Conservation (phyloP, 2,888 invertebrate genomes). For the Acrobeloides nanus region DNA sequence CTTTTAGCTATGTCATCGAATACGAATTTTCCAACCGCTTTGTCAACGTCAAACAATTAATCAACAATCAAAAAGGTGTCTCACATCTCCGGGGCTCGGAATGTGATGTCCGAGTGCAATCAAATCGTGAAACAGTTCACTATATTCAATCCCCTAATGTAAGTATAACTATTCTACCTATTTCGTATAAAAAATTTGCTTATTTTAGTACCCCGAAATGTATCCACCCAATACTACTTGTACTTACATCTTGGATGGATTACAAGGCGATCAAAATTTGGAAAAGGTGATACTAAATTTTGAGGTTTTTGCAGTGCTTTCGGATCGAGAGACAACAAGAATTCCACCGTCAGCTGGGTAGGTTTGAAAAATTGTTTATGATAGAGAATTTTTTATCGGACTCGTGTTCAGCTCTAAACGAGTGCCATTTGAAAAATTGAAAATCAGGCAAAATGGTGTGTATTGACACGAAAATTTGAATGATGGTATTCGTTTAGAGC, state of each 20-base stretch:
- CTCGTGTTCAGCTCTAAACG: too few species aligned
- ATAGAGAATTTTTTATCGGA: too few species aligned
- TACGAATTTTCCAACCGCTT: conserved; percentile 97
- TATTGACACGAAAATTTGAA: too few species aligned
- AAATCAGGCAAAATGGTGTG: too few species aligned
- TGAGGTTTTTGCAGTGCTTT: conserved; percentile 36
- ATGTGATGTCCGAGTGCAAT: conserved; percentile 66
- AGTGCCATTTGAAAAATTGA: too few species aligned
- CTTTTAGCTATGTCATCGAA: conserved; percentile 64
- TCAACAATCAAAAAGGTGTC: conserved; percentile 32
- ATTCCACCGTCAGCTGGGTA: too few species aligned
- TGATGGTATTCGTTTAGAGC: too few species aligned
- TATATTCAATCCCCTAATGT: conserved; percentile 56
- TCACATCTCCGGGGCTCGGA: conserved; percentile 59
- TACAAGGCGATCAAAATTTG: conserved; percentile 68
- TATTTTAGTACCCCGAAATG: conserved; percentile 51
- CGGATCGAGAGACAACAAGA: too few species aligned
- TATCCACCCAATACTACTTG: conserved; percentile 57
- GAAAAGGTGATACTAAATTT: conserved; percentile 48
- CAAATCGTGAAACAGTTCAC: conserved; percentile 55
- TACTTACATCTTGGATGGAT: conserved; percentile 65
- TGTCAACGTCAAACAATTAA: conserved; percentile 81
- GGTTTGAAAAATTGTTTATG: too few species aligned
- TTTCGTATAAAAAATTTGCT: background rate
- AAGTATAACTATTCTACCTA: conserved; percentile 4